Percentiles rank a stretch among this genome's conserved stretches.
Evolutionary conservation across 2,888 invertebrate species (phyloP).

Genomic region (Schizotus pectinicornis): DNA sequence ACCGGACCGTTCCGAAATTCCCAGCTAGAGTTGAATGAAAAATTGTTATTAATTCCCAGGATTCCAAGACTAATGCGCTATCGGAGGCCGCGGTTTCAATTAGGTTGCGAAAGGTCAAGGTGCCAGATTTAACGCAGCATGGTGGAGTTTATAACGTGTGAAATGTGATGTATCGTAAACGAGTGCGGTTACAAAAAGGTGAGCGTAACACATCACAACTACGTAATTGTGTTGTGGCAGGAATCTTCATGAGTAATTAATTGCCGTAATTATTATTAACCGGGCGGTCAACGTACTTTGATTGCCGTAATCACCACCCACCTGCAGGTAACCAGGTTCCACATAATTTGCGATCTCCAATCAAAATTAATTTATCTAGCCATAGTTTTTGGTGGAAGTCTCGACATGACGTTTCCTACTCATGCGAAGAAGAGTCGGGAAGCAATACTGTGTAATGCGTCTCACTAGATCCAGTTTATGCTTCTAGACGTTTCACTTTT

Average conservation of each 20-base stretch:
- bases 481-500: too few relatives aligned
- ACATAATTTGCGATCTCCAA: conserved; percentile 13
- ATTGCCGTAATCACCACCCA: background rate
- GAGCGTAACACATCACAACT: conserved; percentile 29
- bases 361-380: background rate
- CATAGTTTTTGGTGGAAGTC: too few relatives aligned
- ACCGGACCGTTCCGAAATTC: too few relatives aligned
- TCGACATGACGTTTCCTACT: too few relatives aligned
- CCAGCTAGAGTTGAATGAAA: too few relatives aligned
- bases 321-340: too few relatives aligned
- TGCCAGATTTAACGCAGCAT: conserved; percentile 18
- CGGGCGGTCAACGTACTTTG: conserved; percentile 31
- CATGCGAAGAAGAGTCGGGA: too few relatives aligned
- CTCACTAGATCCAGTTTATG: too few relatives aligned
- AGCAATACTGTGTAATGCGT: too few relatives aligned
- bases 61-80: too few relatives aligned
- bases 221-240: conserved; percentile 33
- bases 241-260: conserved; percentile 35
- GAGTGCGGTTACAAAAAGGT: conserved; percentile 30
- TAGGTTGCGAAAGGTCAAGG: conserved; percentile 12
- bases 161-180: conserved; percentile 25
- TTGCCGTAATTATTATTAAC: conserved; percentile 35
- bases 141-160: conserved; percentile 21
- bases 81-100: conserved; percentile 10
- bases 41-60: too few relatives aligned